Evolutionary conservation across 2,888 invertebrate species (phyloP).

Genomic region (Metalampra italica): DNA sequence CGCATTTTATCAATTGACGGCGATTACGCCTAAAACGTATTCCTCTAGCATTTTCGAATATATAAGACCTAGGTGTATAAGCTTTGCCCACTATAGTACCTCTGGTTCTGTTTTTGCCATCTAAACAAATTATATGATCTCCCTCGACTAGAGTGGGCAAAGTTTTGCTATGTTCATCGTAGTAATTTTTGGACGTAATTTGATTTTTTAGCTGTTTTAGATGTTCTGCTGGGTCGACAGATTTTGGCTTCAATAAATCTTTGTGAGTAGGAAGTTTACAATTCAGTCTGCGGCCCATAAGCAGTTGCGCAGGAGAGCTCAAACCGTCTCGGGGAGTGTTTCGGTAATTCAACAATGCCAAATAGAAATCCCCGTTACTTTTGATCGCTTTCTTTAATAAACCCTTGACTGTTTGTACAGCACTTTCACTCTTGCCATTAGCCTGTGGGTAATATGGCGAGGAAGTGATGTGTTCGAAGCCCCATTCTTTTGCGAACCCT

Average conservation of each 20-base stretch:
- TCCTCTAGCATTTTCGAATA: constrained; percentile 1
- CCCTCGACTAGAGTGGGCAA: constrained; percentile 1
- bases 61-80: constrained; percentile 1
- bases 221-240: constrained; percentile 1
- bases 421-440: constrained; percentile 4
- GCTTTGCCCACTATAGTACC: constrained; percentile 1
- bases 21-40: neutral
- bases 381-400: neutral
- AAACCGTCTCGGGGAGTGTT: constrained; percentile 13
- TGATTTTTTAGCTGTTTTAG: constrained; percentile 1
- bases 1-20: constrained; percentile 4
- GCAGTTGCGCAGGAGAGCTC: constrained; percentile 14
- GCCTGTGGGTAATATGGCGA: constrained; percentile 8
- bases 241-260: neutral
- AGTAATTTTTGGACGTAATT: neutral
- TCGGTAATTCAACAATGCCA: too few relatives aligned
- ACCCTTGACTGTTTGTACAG: constrained; percentile 2
- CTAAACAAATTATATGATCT: neutral
- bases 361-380: neutral
- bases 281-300: too few relatives aligned
- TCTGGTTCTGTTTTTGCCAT: neutral
- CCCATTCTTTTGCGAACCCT: constrained; percentile 2
- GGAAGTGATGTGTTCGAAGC: constrained; percentile 8
- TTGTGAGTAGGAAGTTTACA: constrained; percentile 6
- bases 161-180: neutral